Base-by-base conservation (phyloP, 2,113 vertebrate species). In the Speoplatyrhinus poulsoni region DNA sequence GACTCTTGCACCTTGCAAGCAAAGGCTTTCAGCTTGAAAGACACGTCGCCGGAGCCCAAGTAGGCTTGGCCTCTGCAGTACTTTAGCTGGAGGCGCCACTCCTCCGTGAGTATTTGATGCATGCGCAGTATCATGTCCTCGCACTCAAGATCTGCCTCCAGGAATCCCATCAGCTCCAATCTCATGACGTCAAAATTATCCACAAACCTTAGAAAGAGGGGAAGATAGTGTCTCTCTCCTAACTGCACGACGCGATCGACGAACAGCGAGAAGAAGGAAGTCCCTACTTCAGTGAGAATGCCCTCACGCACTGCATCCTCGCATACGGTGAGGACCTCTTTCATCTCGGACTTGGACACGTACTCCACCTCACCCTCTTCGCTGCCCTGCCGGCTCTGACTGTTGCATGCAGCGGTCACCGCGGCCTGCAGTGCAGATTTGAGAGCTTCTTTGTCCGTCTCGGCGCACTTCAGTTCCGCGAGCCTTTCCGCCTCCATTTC, bases 61-160 rank as follows among this genome's bases (percentile, higher is more conserved):
- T 98, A 98, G 46, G 96, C 95, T 79, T 98, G 97, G 36, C 97
- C 98, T 70, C 96, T 88, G 75, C 97, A 99, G 85, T 96, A 95
- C 8, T 94, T 95, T 87, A 98, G 94, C 82, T 98, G 95, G 0
- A 99, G 89, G 7, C 72, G 90, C 96, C 96, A 98, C 46, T 97
- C 95, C 15, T 94, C 92, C 0, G 94, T 96, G 47, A 99, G 87
- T 0, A 94, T 92, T 0, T 93, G 80, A 1, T 94, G 85, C 16
- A 98, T 95, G 57, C 92, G 94, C 16, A 94, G 91, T 0, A 95
- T 92, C 90, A 98, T 88, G 1, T 55, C 32, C 4, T 93, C 92
- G 1, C 90, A 91, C 54, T 91, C 94, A 0, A 95, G 92, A 71
- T 94, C 93, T 0, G 91, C 90, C 68, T 98, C 96, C 9, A 98